Evolutionary conservation across 2,888 invertebrate species (phyloP), one percentile per base, ranked within the genome.

Genomic region (Stegophylla sp.): DNA sequence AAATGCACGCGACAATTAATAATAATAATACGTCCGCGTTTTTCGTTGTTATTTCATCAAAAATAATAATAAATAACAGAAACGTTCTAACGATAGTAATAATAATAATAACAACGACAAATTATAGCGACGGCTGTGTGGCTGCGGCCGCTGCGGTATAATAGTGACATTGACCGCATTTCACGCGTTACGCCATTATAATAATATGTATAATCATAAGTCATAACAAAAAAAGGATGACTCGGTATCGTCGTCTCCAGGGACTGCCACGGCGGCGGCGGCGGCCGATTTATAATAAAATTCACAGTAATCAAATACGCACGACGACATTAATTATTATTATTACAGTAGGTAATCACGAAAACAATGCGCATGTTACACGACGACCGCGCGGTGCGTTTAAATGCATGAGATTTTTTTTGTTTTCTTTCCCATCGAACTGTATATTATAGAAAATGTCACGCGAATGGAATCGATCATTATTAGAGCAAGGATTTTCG

Each of bases 121-220:
- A 45, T n/a, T 59, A 43, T 45, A n/a, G n/a, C n/a, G n/a, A n/a
- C 56, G 12, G 28, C 17, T 28, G 61, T 7, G 1, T 41, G 63
- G 20, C 15, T 1, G 26, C 12, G 26, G 10, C 13, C 10, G 5
- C 4, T 5, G 51, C 15, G 0, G 23, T 59, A n/a, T n/a, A n/a
- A n/a, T n/a, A n/a, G 45, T 20, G 75, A 76, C 75, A 76, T 76
- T 76, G 75, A 76, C 75, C 75, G 64, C 75, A 66, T 76, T 76
- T 76, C n/a, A 43, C 13, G 41, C 41, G 53, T 76, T 76, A 76
- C 66, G 48, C 41, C 64, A 76, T 66, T n/a, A 17, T 34, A 20
- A 43, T 23, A 9, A 17, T n/a, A 17, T 15, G 28, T 45, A 23
- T 4, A 51, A 59, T 74, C 45, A 20, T 63, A 63, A 48, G n/a